Base-by-base conservation (phyloP, 2,888 invertebrate genomes). In the Euzetes globulus region DNA sequence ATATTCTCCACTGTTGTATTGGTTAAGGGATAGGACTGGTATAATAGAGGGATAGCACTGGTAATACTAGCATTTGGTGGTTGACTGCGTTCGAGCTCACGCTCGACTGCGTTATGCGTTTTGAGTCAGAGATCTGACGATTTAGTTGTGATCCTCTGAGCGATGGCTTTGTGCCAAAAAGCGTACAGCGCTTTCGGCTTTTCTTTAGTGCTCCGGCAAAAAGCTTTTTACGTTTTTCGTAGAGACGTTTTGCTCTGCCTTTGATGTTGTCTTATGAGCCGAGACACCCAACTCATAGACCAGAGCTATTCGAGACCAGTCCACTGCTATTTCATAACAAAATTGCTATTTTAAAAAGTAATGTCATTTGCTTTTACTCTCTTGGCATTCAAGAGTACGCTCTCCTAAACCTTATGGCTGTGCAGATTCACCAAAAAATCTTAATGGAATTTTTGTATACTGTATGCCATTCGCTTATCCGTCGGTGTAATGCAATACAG, bases 121-220 rank as follows among this genome's bases (percentile, higher is more conserved):
- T 70, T 45, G 70, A 70, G 70, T 70, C 70, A 70, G 6, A 70
- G 25, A 45, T 70, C 70, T 70, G 47, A 47, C 63, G 70, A 70
- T 70, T 70, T 70, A 70, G 70, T 70, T 70, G 70, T 65, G 63
- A 65, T 65, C 63, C 33, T 65, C 37, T 37, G 70, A 47, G 47
- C 22, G 70, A 70, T 70, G 70, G 70, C 70, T 70, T 70, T 70
- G 47, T 70, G 70, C 70, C 70, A 70, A 33, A 68, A 25, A 41
- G n/a, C 37, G 17, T 37, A n/a, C 13, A 65, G 37, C 27, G 17
- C 27, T 60, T 60, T 33, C 70, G 70, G 47, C 47, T 22, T 45
- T 45, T 6, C 47, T 37, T 37, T 58, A 13, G 58, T 65, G 33
- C n/a, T 19, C 1, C n/a, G 41, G 65, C 37, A 65, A 41, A 65